Percentiles rank a stretch among this genome's conserved stretches.
Conservation (phyloP, 2,113 vertebrate genomes). For the Calonectris borealis region DNA sequence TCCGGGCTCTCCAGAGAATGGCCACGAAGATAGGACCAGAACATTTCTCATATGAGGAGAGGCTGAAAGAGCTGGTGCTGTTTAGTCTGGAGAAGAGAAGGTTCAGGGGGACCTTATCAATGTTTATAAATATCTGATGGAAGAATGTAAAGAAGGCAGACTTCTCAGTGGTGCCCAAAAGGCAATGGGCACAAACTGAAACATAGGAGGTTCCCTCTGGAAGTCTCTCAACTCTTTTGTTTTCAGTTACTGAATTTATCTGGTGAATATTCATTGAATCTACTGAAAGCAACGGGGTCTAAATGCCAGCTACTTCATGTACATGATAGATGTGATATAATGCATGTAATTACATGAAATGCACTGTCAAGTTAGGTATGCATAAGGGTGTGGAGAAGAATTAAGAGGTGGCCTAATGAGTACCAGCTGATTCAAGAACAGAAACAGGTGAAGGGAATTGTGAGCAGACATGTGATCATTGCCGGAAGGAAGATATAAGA, state of each 20-base stretch:
- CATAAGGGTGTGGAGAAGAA: too few relatives aligned
- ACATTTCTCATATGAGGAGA: background rate
- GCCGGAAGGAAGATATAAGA: too few relatives aligned
- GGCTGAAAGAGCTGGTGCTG: background rate
- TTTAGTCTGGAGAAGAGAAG: background rate
- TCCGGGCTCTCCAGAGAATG: background rate
- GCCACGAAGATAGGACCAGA: background rate
- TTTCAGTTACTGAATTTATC: background rate
- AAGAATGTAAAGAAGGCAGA: background rate
- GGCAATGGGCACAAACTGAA: background rate
- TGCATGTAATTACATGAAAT: background rate
- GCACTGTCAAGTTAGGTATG: background rate
- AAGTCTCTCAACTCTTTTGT: background rate
- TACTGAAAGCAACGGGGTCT: background rate
- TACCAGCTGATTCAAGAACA: too few relatives aligned
- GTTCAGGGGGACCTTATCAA: background rate
- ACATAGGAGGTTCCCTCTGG: background rate
- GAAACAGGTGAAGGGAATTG: too few relatives aligned
- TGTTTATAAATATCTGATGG: background rate
- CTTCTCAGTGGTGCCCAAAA: background rate
- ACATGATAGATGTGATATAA: background rate
- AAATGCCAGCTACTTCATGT: background rate
- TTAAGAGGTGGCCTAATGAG: too few relatives aligned
- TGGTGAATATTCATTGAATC: background rate
- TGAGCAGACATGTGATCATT: too few relatives aligned